Evolutionary conservation across 2,113 vertebrate genomes (phyloP), one percentile per base, ranked within the genome.

Genomic region (Buteo buteo): DNA sequence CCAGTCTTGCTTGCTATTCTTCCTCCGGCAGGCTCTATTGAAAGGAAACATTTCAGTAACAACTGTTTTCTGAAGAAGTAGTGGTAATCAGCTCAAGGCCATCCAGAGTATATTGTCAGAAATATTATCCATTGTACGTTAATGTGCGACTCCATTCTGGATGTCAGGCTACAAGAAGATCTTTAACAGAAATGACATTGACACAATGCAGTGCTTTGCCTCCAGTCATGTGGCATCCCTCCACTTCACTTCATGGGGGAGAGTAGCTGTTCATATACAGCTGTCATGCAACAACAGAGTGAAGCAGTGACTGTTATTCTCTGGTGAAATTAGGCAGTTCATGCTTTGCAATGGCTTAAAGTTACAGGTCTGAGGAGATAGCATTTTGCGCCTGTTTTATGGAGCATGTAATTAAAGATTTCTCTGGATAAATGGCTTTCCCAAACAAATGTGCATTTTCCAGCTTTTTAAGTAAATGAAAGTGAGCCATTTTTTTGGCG

Each of bases 391-490:
- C 32, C 86, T 79, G 87, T 87, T 95, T 95, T 83, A 94, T 96
- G 93, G 93, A 21, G 92, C 93, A 96, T 95, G 66, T 85, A 93
- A 96, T 90, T 85, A 89, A 95, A 95, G 86, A 96, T 95, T 94
- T 87, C 65, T 58, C 66, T 72, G 83, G 42, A 88, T 96, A 93
- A 92, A 97, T 88, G 36, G 16, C 38, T 81, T 94, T 61, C 67
- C 47, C 65, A 83, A 79, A 62, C 31, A 93, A 67, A 67, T 67
- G 64, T 38, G 67, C 20, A 25, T 92, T 95, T 95, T 36, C 59
- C 36, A 91, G 54, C 42, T 93, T 73, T 82, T 96, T 77, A 69
- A 83, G 87, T 70, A 86, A 73, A 74, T 94, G 65, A 86, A 90
- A 93, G 65, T 86, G 80, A 82, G 31, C 13, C 42, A 1, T 66